Evolutionary conservation across 2,113 vertebrate genomes (phyloP), one percentile per base, ranked within the genome.

Genomic region (Leucoraja erinaceus): DNA sequence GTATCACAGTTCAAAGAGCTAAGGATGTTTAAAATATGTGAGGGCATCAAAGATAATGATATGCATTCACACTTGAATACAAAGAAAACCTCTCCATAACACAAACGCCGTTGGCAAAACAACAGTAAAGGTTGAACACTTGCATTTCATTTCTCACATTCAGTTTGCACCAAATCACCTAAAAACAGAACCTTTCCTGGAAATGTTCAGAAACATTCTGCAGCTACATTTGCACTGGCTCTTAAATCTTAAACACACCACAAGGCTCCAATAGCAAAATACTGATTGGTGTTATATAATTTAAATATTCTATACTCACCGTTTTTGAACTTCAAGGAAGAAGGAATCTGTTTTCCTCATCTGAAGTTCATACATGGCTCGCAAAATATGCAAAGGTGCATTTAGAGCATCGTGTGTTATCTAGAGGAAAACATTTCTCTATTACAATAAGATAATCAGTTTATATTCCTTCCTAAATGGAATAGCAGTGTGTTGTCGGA

Each of bases 311-410:
- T 12, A 91, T 93, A 92, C 96, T 84, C 93, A 99, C 98, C 98
- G 97, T 94, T 98, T 99, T 88, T 99, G 98, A 94, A 99, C 98
- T 94, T 99, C 98, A 94, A 98, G 94, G 94, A 99, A 98, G 95
- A 99, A 99, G 0, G 98, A 98, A 94, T 99, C 98, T 0, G 98
- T 99, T 95, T 96, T 98, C 94, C 99, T 98, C 98, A 99, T 98
- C 93, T 99, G 98, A 94, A 99, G 66, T 93, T 99, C 99, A 14
- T 98, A 99, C 96, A 99, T 98, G 93, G 99, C 98, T 93, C 99
- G 96, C 93, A 99, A 96, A 56, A 99, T 97, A 93, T 98, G 98
- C 93, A 99, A 95, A 84, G 99, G 99, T 28, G 98, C 98, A 5
- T 98, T 98, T 88, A 99, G 98, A 66, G 98, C 98, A 95, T 99